Evolutionary conservation across 2,888 invertebrate species (phyloP).

Genomic region (Lissocephala sabroskyi): DNA sequence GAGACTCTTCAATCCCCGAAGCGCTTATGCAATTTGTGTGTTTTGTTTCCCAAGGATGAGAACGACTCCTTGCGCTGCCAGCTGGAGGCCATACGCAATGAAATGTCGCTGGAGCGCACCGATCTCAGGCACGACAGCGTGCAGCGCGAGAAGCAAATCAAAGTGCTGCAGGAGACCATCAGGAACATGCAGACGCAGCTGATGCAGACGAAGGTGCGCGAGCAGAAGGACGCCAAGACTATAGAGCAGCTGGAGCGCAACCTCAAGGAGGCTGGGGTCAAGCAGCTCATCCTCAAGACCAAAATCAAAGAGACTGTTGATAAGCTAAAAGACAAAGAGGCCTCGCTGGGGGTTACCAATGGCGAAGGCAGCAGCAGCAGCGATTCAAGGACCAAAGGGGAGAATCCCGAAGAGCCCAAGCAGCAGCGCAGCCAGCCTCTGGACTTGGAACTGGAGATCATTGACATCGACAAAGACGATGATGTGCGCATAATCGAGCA

Average conservation of each 20-base stretch:
- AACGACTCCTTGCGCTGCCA: constrained; percentile 93
- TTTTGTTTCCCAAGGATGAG: constrained; percentile 77
- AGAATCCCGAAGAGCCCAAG: not conserved
- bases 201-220: constrained; percentile 69
- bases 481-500: constrained; percentile 63
- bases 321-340: constrained; percentile 54
- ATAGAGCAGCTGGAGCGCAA: constrained; percentile 69
- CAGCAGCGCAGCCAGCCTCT: not conserved
- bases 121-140: constrained; percentile 86
- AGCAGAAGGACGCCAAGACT: constrained; percentile 66
- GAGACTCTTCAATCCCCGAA: not conserved
- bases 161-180: constrained; percentile 74
- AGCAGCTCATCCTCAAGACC: constrained; percentile 71
- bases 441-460: constrained; percentile 38
- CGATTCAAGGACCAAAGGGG: no score
- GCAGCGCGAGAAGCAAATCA: constrained; percentile 88
- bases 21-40: not conserved
- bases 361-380: constrained; percentile 46
- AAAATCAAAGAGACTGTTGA: constrained; percentile 67
- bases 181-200: constrained; percentile 72
- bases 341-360: no score
- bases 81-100: constrained; percentile 94
- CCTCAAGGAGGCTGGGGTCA: constrained; percentile 70
- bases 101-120: constrained; percentile 88
- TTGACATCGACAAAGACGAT: constrained; percentile 66